These are phyloP conservation scores for Ceratoteleas bidentatus DNA, from an alignment of 1,140 invertebrate genomes.

Conservation along the genomic window DNA sequence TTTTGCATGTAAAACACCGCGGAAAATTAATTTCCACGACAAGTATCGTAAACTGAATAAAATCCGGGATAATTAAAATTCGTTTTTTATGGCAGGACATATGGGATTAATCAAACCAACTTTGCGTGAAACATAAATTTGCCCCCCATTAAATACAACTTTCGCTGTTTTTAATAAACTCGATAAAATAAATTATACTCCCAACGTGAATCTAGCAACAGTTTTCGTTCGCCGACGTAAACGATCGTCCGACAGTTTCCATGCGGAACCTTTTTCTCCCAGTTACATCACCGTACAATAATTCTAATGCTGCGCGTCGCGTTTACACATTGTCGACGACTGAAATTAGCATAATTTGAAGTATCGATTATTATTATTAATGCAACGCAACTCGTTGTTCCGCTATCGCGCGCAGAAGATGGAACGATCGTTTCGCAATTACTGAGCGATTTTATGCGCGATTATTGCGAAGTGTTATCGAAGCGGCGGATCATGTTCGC, in stretches of 20 bases:
- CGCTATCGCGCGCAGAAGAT: neutral
- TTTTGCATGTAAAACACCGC: no score
- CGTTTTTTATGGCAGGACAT: no score
- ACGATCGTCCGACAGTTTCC: neutral
- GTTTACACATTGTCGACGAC: slow-evolving; percentile 1
- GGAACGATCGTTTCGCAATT: slow-evolving; percentile 26
- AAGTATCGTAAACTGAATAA: no score
- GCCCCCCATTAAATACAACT: no score
- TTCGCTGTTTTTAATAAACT: no score
- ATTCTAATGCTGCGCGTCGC: neutral
- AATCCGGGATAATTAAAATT: no score
- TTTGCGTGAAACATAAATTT: no score
- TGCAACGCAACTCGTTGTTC: slow-evolving; percentile 2
- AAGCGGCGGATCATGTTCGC: slow-evolving; percentile 4
- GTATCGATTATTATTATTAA: slow-evolving; percentile 28
- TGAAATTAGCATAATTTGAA: slow-evolving; percentile 34
- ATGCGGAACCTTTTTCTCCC: neutral
- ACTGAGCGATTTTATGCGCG: slow-evolving; percentile 7
- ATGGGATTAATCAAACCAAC: no score
- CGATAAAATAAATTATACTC: no score
- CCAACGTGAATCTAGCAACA: no score
- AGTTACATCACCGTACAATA: neutral
- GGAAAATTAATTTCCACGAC: no score
- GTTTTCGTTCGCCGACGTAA: no score
- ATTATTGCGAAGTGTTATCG: slow-evolving; percentile 19